Evolutionary conservation across 2,113 vertebrate species (phyloP).

Genomic region (Uropsilus gracilis): DNA sequence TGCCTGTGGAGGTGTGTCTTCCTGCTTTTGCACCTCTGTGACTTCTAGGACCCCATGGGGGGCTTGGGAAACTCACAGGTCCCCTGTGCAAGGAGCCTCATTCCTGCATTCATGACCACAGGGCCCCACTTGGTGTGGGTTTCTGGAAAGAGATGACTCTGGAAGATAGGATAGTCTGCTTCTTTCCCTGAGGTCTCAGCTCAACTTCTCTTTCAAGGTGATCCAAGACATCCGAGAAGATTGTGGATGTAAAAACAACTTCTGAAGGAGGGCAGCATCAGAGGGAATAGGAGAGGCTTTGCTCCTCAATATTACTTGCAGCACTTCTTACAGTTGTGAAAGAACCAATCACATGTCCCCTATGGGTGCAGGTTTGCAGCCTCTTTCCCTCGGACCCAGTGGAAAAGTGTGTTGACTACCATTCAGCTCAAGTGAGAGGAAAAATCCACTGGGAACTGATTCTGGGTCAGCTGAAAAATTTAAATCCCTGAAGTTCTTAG

Average conservation of each 20-base stretch:
- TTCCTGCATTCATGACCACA: not conserved
- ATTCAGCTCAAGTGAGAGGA: not conserved
- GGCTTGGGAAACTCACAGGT: not conserved
- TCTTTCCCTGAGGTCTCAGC: not conserved
- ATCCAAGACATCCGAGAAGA: not conserved
- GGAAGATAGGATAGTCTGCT: not conserved
- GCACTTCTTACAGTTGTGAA: not conserved
- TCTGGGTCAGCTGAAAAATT: not conserved
- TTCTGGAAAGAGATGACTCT: not conserved
- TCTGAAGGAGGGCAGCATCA: not conserved
- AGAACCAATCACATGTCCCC: not conserved
- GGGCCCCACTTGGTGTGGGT: not conserved
- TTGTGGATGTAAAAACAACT: not conserved
- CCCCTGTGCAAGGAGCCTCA: too few relatives aligned
- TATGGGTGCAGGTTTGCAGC: accelerated
- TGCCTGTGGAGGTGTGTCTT: not conserved
- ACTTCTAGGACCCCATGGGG: too few relatives aligned
- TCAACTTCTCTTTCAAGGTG: not conserved
- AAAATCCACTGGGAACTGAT: not conserved
- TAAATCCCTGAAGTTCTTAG: not conserved
- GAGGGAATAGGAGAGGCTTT: not conserved
- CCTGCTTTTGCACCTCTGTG: too few relatives aligned
- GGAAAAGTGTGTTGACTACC: not conserved
- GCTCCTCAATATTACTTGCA: not conserved
- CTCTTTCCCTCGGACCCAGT: not conserved